phyloP scores from a whole-genome alignment of 2,888 invertebrate species.

The Ophion costatus region DNA sequence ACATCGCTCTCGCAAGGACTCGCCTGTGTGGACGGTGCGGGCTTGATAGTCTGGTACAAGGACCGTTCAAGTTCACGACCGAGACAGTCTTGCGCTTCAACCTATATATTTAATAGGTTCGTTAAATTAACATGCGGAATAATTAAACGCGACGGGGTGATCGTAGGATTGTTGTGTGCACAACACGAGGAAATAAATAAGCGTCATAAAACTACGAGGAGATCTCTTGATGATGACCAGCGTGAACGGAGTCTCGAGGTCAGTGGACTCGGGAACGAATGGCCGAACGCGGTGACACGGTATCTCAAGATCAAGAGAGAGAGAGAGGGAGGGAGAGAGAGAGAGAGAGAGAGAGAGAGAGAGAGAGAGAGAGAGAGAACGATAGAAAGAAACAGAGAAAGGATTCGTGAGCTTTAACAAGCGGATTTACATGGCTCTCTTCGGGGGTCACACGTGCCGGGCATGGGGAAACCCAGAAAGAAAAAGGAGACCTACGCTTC shows the following conservation, averaged over 20 bases:
- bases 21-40: too few species aligned
- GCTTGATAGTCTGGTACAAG: not conserved
- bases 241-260: constrained; percentile 55
- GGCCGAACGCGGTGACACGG: constrained; percentile 5
- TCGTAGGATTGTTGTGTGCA: not conserved
- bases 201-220: constrained; percentile 21
- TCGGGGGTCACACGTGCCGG: constrained; percentile 74
- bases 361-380: constrained; percentile 3
- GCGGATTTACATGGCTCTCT: constrained; percentile 71
- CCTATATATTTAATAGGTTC: not conserved
- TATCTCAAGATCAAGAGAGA: constrained; percentile 33
- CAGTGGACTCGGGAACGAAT: constrained; percentile 52
- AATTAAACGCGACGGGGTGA: constrained; percentile 18
- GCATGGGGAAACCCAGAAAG: constrained; percentile 65
- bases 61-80: constrained; percentile 24
- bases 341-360: constrained; percentile 14
- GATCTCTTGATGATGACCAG: constrained; percentile 32
- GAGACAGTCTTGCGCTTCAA: not conserved
- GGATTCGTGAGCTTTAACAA: constrained; percentile 68
- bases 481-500: constrained; percentile 52
- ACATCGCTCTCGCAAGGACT: constrained; percentile 20
- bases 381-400: not conserved
- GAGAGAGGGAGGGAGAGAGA: not conserved
- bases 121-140: constrained; percentile 12
- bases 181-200: constrained; percentile 10